Evolutionary conservation across 2,113 vertebrate species (phyloP).

Genomic region (Circaetus gallicus): DNA sequence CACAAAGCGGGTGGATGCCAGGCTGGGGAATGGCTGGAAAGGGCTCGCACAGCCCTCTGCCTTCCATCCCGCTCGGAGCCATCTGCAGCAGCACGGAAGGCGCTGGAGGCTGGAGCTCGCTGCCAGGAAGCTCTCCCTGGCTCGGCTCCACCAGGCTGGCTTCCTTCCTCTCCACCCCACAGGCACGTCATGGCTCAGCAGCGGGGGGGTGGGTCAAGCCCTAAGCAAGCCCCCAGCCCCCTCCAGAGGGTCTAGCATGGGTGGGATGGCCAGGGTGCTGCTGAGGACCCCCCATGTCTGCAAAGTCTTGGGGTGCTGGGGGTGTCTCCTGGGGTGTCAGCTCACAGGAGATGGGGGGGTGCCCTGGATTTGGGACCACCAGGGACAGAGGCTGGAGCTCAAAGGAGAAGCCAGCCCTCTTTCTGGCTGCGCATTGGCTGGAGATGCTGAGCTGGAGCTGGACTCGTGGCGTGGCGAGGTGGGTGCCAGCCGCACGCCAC

Average conservation of each 20-base stretch:
- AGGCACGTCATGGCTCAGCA: background rate
- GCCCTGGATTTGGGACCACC: background rate
- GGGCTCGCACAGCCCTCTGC: background rate
- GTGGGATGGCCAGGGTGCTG: background rate
- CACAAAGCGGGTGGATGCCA: background rate
- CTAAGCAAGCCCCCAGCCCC: background rate
- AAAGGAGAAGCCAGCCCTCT: background rate
- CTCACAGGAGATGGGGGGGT: background rate
- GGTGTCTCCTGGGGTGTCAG: background rate
- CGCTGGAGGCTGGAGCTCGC: background rate
- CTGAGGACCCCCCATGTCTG: background rate
- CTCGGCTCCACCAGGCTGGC: background rate
- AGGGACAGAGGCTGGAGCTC: background rate
- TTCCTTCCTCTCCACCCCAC: slow-evolving; percentile 34
- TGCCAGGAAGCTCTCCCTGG: slow-evolving; percentile 35
- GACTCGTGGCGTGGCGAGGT: background rate
- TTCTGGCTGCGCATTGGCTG: background rate
- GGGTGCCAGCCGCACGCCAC: fast-evolving
- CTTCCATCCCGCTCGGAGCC: background rate
- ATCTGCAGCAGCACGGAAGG: background rate
- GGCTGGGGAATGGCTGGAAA: background rate
- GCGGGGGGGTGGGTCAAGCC: background rate
- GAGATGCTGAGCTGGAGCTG: fast-evolving
- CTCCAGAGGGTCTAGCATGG: fast-evolving
- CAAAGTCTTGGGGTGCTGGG: background rate